Evolutionary conservation across 2,888 invertebrate species (phyloP), one percentile per base, ranked within the genome.

Genomic region (Acronicta psi): DNA sequence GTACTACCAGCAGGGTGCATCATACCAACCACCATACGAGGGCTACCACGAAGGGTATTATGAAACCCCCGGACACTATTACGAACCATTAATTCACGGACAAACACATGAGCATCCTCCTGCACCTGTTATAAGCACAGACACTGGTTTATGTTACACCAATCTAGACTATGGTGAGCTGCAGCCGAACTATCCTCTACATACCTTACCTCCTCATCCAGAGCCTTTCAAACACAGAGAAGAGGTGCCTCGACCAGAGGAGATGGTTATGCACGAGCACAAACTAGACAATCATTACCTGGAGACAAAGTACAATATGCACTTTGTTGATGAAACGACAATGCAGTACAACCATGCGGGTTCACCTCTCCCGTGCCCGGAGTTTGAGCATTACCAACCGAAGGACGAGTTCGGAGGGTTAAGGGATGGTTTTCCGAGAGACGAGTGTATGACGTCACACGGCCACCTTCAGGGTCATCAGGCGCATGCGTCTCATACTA

Each of bases 101-200:
- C 93, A 94, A 55, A 85, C 91, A 52, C 90, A 88, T 53, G 92
- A 92, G 50, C 94, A 93, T 55, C 92, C 94, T 17, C 86, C 94
- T 0, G 91, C 95, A 3, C 95, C 96, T 13, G 97, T 98, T 43
- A 97, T 98, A 74, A 97, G 96, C 82, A 97, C 97, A 0, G 97
- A 97, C 81, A 96, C 97, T 40, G 98, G 98, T 0, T 94, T 98
- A 59, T 98, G 98, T 87, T 98, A 98, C 87, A 98, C 98, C 0
- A 98, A 98, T 86, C 91, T 98, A 77, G 98, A 98, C 88, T 98
- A 97, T 80, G 95, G 95, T 4, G 82, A 95, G 61, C 68, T 90
- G 56, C 91, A 91, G 77, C 87, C 94, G 29, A 88, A 89, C 61
- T 94, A 95, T 58, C 95, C 95, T 29, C 90, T 95, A 42, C 95